Evolutionary conservation across 2,888 invertebrate species (phyloP).

Genomic region (Onchidella celtica): DNA sequence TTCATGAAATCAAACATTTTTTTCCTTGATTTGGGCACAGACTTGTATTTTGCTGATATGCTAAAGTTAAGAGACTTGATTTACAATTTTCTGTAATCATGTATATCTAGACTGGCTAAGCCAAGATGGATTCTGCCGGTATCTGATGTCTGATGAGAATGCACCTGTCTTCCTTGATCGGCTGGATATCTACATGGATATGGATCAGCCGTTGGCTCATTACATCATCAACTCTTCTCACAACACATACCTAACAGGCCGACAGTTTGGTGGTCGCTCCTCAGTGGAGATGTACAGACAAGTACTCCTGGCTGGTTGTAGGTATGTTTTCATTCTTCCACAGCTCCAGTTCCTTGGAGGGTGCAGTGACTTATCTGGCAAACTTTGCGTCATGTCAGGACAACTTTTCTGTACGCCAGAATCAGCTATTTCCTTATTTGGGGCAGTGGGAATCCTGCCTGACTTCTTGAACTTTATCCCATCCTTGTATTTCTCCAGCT

Average conservation of each 20-base stretch:
- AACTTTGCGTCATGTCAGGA: no score
- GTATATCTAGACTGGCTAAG: slow-evolving; percentile 83
- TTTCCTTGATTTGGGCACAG: neutral
- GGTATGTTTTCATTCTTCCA: no score
- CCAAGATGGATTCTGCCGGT: slow-evolving; percentile 97
- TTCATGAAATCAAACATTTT: neutral
- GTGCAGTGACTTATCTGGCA: no score
- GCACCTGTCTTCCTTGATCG: slow-evolving; percentile 99
- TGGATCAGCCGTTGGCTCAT: slow-evolving; percentile 98
- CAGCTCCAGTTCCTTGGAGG: no score
- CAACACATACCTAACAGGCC: slow-evolving; percentile 81
- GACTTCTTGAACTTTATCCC: no score
- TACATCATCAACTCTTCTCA: slow-evolving; percentile 97
- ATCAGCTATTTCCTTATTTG: no score
- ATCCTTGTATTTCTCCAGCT: no score
- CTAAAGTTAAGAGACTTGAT: no score
- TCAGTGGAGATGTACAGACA: slow-evolving; percentile 99
- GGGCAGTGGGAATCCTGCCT: no score
- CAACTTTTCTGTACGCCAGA: no score
- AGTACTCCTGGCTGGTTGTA: slow-evolving; percentile 96
- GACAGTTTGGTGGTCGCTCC: slow-evolving; percentile 99
- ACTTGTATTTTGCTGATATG: no score
- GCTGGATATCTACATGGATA: slow-evolving; percentile 93
- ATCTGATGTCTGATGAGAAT: slow-evolving; percentile 99
- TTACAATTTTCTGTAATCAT: no score